phyloP scores from a whole-genome alignment of 2,113 vertebrate species.

The Labeo rohita region DNA sequence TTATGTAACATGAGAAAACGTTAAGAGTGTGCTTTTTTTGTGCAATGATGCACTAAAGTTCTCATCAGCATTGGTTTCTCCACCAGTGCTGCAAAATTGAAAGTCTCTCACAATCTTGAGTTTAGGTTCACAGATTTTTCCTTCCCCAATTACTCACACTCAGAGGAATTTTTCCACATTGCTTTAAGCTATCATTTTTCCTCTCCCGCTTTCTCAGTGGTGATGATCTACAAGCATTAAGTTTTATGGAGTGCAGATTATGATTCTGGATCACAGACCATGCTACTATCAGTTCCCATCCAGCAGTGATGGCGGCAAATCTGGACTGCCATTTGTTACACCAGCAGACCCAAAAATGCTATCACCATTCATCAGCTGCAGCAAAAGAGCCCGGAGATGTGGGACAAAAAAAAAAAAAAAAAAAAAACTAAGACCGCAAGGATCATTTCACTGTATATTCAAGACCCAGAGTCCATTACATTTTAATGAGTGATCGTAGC shows the following conservation, averaged over 20 bases:
- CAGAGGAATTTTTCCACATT: slow-evolving; percentile 62
- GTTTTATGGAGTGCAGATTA: slow-evolving; percentile 58
- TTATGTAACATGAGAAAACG: neutral
- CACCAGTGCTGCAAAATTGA: neutral
- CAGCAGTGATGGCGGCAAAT: slow-evolving; percentile 46
- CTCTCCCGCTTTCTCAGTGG: slow-evolving; percentile 40
- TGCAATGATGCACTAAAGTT: too few species aligned
- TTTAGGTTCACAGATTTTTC: slow-evolving; percentile 33
- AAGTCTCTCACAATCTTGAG: neutral
- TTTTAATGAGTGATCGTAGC: slow-evolving; percentile 38
- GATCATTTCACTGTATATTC: slow-evolving; percentile 34
- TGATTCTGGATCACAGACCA: slow-evolving; percentile 43
- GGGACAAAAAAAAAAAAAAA: neutral
- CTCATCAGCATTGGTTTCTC: slow-evolving; percentile 14
- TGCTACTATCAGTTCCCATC: slow-evolving; percentile 55
- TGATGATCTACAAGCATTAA: slow-evolving; percentile 63
- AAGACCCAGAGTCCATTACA: slow-evolving; percentile 18
- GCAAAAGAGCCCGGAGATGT: slow-evolving; percentile 16
- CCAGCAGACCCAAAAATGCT: slow-evolving; percentile 31
- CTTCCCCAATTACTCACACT: slow-evolving; percentile 58
- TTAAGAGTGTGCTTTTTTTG: neutral
- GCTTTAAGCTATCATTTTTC: slow-evolving; percentile 51
- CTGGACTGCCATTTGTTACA: slow-evolving; percentile 30
- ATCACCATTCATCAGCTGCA: neutral
- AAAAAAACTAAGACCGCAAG: neutral